Percentiles rank a stretch among this genome's conserved stretches.
Conservation (phyloP, 2,888 invertebrate species). For the Nasonia oneida region DNA sequence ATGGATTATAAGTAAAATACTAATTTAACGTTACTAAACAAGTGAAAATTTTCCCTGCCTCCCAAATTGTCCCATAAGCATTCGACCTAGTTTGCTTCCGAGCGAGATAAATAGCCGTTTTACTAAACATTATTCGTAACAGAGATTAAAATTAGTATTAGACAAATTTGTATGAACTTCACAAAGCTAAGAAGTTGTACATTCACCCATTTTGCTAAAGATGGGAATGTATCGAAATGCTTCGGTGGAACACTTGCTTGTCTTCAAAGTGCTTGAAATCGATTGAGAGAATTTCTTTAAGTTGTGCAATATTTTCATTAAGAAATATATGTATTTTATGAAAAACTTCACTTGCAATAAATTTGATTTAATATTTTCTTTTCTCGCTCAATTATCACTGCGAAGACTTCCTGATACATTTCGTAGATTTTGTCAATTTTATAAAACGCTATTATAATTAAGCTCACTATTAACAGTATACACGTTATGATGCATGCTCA, state of each 20-base stretch:
- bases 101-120: constrained; percentile 61
- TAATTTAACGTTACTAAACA: constrained; percentile 72
- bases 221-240: constrained; percentile 72
- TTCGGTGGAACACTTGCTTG: constrained; percentile 72
- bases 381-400: constrained; percentile 60
- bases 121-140: constrained; percentile 52
- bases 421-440: constrained; percentile 64
- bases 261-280: constrained; percentile 65
- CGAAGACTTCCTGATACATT: constrained; percentile 64
- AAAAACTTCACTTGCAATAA: constrained; percentile 23
- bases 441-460: constrained; percentile 73
- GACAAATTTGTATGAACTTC: constrained; percentile 64
- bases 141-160: constrained; percentile 61
- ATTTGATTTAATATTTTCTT: constrained; percentile 20
- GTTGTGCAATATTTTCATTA: constrained; percentile 10
- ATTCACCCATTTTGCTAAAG: constrained; percentile 63
- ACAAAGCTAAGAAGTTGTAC: constrained; percentile 64
- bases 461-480: constrained; percentile 80
- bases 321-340: constrained; percentile 5
- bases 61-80: constrained; percentile 72
- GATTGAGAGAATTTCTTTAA: constrained; percentile 56
- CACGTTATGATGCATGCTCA: constrained; percentile 72
- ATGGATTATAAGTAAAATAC: constrained; percentile 72
- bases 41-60: constrained; percentile 68
- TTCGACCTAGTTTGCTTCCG: constrained; percentile 73